These are phyloP conservation scores for Sapayoa aenigma DNA, from an alignment of 2,113 vertebrate species.

Conservation along the genomic window DNA sequence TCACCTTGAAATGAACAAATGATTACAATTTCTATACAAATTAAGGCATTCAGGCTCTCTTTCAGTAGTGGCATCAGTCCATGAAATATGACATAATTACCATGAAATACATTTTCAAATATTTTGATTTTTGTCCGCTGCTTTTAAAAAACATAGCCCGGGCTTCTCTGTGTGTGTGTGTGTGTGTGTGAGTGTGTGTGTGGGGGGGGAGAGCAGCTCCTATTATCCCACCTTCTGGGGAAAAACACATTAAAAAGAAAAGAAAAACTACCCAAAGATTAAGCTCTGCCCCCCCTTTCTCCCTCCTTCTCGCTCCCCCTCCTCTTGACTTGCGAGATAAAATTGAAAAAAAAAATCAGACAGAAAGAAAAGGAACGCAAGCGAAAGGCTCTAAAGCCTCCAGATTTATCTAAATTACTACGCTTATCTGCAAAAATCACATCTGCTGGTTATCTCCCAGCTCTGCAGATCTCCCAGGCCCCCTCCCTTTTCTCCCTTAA, in stretches of 20 bases:
- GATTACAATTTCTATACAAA: conserved; percentile 99
- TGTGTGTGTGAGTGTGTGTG: conserved; percentile 67
- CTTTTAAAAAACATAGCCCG: conserved; percentile 93
- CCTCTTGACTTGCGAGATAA: conserved; percentile 89
- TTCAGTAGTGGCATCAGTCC: conserved; percentile 95
- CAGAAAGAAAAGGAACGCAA: conserved; percentile 62
- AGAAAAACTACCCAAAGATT: conserved; percentile 88
- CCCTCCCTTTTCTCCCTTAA: conserved; percentile 20
- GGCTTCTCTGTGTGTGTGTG: conserved; percentile 75
- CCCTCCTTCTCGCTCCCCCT: conserved; percentile 34
- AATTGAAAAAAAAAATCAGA: conserved; percentile 83
- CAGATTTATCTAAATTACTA: conserved; percentile 94
- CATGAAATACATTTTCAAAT: conserved; percentile 99
- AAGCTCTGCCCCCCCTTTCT: conserved; percentile 58
- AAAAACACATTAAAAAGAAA: conserved; percentile 88
- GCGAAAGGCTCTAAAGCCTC: conserved; percentile 82
- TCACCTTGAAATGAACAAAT: conserved; percentile 99
- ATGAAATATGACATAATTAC: conserved; percentile 99
- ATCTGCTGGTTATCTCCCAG: conserved; percentile 88
- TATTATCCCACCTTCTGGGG: conserved; percentile 90
- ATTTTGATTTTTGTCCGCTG: conserved; percentile 98
- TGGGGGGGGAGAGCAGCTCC: conserved; percentile 29
- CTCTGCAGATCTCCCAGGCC: conserved; percentile 35
- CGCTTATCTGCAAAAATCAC: conserved; percentile 93
- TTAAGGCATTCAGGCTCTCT: conserved; percentile 99